Evolutionary conservation across 1,140 invertebrate species (phyloP).

Genomic region (Drosophila kanapiae): DNA sequence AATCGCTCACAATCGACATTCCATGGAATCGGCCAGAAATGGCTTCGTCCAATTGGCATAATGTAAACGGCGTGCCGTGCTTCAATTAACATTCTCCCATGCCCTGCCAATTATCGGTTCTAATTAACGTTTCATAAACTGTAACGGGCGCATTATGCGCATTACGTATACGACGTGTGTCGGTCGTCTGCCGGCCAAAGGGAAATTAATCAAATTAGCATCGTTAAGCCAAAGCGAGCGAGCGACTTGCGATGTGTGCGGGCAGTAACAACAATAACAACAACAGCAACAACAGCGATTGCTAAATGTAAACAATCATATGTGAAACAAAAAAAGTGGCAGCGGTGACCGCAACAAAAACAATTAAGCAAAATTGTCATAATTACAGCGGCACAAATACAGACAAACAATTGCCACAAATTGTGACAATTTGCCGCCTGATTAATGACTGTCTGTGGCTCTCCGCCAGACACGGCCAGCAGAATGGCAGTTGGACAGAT

Average conservation of each 20-base stretch:
- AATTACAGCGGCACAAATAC: constrained; percentile 51
- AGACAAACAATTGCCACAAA: constrained; percentile 36
- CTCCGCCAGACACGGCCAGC: constrained; percentile 32
- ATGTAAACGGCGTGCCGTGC: constrained; percentile 56
- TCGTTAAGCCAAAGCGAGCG: constrained; percentile 62
- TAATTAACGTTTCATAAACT: constrained; percentile 83
- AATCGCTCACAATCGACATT: constrained; percentile 32
- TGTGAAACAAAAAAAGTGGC: constrained; percentile 18
- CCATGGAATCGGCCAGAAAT: constrained; percentile 15
- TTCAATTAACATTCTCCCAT: constrained; percentile 66
- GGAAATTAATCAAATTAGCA: constrained; percentile 81
- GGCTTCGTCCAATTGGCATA: constrained; percentile 63
- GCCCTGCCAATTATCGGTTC: constrained; percentile 67
- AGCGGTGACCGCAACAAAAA: constrained; percentile 43
- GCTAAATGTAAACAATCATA: constrained; percentile 55
- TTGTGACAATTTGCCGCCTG: constrained; percentile 63
- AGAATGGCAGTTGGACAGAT: constrained; percentile 34
- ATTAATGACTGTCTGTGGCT: constrained; percentile 66
- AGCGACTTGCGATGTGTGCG: constrained; percentile 35
- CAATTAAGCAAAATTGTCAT: constrained; percentile 62
- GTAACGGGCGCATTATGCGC: constrained; percentile 43
- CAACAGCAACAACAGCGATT: constrained; percentile 30
- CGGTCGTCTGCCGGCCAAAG: constrained; percentile 34
- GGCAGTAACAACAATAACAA: not conserved
- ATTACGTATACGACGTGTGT: constrained; percentile 75